A percentile compares a stretch with the other conserved stretches of the same genome.
phyloP scores from a whole-genome alignment of 2,888 invertebrate genomes.

The Pseudolycoriella hygida region DNA sequence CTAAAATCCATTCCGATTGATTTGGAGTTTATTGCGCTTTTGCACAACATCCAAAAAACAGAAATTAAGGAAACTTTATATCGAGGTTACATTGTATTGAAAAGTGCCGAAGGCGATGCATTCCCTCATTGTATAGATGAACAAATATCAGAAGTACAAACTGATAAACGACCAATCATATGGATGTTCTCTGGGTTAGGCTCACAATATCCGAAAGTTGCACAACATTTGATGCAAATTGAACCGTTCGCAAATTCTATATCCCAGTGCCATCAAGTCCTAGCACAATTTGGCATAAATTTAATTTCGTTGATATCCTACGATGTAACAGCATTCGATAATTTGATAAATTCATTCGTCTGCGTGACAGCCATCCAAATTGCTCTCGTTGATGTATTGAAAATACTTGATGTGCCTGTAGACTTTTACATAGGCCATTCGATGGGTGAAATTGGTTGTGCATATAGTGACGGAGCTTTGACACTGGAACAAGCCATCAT shows the following conservation, averaged over 20 bases:
- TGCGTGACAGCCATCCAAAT: constrained; percentile 53
- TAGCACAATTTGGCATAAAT: constrained; percentile 32
- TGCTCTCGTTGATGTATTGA: constrained; percentile 35
- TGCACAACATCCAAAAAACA: constrained; percentile 34
- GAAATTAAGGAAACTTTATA: constrained; percentile 42
- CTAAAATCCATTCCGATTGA: constrained; percentile 37
- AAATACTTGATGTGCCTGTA: constrained; percentile 31
- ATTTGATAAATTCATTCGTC: constrained; percentile 52
- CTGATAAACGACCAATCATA: neutral
- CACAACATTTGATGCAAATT: constrained; percentile 46
- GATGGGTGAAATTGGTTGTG: constrained; percentile 70
- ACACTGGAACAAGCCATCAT: constrained; percentile 66
- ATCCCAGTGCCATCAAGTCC: constrained; percentile 39
- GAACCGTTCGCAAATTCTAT: constrained; percentile 51
- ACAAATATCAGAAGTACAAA: neutral
- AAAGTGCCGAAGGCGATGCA: constrained; percentile 14
- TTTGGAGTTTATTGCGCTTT: constrained; percentile 34
- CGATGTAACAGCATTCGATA: constrained; percentile 44
- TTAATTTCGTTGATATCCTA: constrained; percentile 34
- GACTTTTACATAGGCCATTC: constrained; percentile 52
- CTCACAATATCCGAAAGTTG: constrained; percentile 70
- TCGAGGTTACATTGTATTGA: constrained; percentile 43
- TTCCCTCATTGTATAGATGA: neutral
- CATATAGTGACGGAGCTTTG: constrained; percentile 35
- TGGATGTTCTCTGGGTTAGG: constrained; percentile 70